Percentiles rank a stretch among this genome's conserved stretches.
Conservation (phyloP, 2,888 invertebrate species). For the Flexamia atlantica region DNA sequence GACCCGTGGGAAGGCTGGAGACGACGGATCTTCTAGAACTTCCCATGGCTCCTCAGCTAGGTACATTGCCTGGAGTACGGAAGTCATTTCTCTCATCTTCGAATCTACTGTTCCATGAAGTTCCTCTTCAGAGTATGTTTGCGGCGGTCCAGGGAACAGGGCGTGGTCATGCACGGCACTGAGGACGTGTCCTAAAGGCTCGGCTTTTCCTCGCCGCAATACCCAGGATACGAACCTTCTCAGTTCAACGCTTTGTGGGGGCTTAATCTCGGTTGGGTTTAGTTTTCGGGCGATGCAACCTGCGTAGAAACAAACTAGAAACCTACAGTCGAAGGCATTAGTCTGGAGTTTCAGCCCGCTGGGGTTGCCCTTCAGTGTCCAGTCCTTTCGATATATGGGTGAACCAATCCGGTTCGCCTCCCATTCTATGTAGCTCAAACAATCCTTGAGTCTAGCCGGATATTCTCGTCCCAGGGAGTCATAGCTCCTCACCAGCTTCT, state of each 20-base stretch:
- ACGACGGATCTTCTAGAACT: not conserved
- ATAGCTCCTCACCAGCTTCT: not conserved
- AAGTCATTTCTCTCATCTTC: not conserved
- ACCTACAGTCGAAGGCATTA: not conserved
- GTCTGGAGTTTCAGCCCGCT: not conserved
- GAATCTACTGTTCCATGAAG: not conserved
- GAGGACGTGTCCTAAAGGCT: not conserved
- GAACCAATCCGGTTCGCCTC: not conserved
- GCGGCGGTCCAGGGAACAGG: not conserved
- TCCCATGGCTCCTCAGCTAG: not conserved
- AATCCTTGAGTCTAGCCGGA: not conserved
- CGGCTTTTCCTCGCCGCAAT: not conserved
- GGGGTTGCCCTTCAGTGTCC: not conserved
- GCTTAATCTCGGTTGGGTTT: not conserved
- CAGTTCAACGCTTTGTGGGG: not conserved
- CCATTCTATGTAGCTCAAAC: not conserved
- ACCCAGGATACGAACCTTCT: not conserved
- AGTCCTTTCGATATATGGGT: not conserved
- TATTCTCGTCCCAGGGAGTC: not conserved
- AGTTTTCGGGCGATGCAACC: not conserved
- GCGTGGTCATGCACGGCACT: not conserved
- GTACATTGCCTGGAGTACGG: not conserved
- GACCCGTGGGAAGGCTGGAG: not conserved
- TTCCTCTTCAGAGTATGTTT: not conserved
- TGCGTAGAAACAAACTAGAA: not conserved